These are phyloP conservation scores for Malacoctenus gilli DNA, from an alignment of 2,797 vertebrate genomes.

Conservation along the genomic window DNA sequence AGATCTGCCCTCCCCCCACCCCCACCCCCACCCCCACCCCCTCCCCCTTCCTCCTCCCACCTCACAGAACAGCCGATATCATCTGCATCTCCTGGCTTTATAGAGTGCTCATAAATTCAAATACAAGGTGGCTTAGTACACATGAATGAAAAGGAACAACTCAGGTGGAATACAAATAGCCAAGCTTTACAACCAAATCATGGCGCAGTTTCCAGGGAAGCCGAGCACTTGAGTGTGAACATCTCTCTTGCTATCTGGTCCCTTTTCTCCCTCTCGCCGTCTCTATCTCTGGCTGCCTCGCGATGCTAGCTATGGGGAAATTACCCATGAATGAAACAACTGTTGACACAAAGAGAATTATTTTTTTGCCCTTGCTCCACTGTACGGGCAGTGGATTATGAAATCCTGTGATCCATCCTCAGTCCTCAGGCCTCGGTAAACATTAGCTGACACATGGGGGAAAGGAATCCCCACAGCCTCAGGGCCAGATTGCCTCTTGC, in stretches of 20 bases:
- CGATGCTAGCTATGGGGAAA: conserved; percentile 70
- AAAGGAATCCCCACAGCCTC: conserved; percentile 78
- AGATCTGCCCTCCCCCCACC: conserved; percentile 23
- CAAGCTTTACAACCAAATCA: conserved; percentile 51
- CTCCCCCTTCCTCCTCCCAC: conserved; percentile 4
- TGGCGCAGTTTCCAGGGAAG: conserved; percentile 59
- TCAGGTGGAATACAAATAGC: conserved; percentile 61
- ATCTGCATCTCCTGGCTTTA: conserved; percentile 55
- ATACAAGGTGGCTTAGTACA: conserved; percentile 60
- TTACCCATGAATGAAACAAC: conserved; percentile 81
- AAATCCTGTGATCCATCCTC: conserved; percentile 78
- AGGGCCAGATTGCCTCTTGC: conserved; percentile 65
- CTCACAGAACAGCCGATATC: conserved; percentile 65
- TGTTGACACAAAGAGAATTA: conserved; percentile 81
- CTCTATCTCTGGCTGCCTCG: conserved; percentile 47
- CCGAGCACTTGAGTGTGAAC: conserved; percentile 55
- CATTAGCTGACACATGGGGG: conserved; percentile 81
- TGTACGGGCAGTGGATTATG: conserved; percentile 75
- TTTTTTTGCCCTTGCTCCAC: conserved; percentile 71
- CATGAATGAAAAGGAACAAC: conserved; percentile 48
- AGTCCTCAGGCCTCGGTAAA: conserved; percentile 78
- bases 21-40: conserved; percentile 19
- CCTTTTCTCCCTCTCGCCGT: conserved; percentile 26
- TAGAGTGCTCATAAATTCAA: conserved; percentile 54
- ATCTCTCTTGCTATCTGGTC: conserved; percentile 51